phyloP scores from a whole-genome alignment of 2,113 vertebrate species.

The Pao palembangensis region DNA sequence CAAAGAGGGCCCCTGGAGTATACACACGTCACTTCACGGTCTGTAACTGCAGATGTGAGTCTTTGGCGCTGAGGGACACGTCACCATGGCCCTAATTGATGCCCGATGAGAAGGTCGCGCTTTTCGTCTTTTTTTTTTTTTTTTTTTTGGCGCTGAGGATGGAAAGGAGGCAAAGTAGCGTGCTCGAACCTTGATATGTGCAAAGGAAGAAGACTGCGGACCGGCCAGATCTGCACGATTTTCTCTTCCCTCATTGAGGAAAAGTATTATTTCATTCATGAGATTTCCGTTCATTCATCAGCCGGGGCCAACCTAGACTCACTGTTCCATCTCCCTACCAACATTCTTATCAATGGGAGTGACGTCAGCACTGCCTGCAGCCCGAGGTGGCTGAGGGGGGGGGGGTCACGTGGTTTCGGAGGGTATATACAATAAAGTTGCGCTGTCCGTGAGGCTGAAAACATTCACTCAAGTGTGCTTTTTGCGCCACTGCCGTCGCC shows the following conservation, averaged over 20 bases:
- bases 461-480: constrained; percentile 66
- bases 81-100: constrained; percentile 52
- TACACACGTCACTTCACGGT: constrained; percentile 27
- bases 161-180: constrained; percentile 6
- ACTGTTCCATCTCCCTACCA: constrained; percentile 76
- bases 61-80: constrained; percentile 32
- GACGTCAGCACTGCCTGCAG: constrained; percentile 76
- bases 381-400: constrained; percentile 41
- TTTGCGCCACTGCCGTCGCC: constrained; percentile 52
- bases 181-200: constrained; percentile 43
- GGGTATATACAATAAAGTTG: constrained; percentile 79
- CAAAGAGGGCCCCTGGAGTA: constrained; percentile 15
- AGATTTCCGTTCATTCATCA: constrained; percentile 83
- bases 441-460: constrained; percentile 80
- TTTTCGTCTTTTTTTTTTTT: constrained; percentile 2
- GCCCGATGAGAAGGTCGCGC: constrained; percentile 41
- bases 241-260: constrained; percentile 72
- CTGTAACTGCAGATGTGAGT: constrained; percentile 34
- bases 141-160: constrained; percentile 1
- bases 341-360: constrained; percentile 83
- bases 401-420: constrained; percentile 70
- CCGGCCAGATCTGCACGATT: constrained; percentile 62
- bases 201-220: constrained; percentile 52
- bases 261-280: constrained; percentile 82
- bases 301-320: constrained; percentile 76